Conservation (phyloP, 2,797 vertebrate species). For the Chanos chanos region DNA sequence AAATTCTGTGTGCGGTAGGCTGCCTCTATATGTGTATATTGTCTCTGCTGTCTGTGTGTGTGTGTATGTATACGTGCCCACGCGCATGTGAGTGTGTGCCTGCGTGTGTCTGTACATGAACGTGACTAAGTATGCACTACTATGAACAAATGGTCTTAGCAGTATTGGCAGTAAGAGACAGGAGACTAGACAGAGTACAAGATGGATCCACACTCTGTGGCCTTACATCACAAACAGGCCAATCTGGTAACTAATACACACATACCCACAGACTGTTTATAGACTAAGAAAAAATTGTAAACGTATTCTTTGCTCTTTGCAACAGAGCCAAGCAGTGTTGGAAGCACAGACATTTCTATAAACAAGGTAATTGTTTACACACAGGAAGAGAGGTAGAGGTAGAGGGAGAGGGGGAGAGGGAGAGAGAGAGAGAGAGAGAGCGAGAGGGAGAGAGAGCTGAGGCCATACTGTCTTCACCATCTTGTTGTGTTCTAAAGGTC, state of each 20-base stretch:
- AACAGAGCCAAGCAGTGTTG: too few species aligned
- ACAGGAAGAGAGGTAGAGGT: too few species aligned
- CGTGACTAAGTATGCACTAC: not conserved
- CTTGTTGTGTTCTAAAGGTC: not conserved
- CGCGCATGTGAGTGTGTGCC: not conserved
- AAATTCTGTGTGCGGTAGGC: not conserved
- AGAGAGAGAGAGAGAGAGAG: too few species aligned
- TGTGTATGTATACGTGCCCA: not conserved
- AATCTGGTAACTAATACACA: too few species aligned
- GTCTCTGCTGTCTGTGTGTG: conserved; percentile 30
- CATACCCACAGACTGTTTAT: too few species aligned
- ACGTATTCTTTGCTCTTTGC: too few species aligned
- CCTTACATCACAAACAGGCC: not conserved
- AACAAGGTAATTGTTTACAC: too few species aligned
- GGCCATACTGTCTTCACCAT: conserved; percentile 16
- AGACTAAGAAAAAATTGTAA: too few species aligned
- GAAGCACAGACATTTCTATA: too few species aligned
- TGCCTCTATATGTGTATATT: conserved; percentile 39
- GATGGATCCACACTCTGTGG: not conserved
- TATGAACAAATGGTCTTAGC: not conserved
- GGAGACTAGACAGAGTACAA: not conserved
- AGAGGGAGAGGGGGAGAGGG: not conserved
- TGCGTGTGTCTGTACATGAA: conserved; percentile 18
- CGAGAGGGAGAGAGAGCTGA: not conserved
- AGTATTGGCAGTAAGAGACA: not conserved